These are phyloP conservation scores for Incurvaria masculella DNA, from an alignment of 2,888 invertebrate genomes.

Conservation along the genomic window DNA sequence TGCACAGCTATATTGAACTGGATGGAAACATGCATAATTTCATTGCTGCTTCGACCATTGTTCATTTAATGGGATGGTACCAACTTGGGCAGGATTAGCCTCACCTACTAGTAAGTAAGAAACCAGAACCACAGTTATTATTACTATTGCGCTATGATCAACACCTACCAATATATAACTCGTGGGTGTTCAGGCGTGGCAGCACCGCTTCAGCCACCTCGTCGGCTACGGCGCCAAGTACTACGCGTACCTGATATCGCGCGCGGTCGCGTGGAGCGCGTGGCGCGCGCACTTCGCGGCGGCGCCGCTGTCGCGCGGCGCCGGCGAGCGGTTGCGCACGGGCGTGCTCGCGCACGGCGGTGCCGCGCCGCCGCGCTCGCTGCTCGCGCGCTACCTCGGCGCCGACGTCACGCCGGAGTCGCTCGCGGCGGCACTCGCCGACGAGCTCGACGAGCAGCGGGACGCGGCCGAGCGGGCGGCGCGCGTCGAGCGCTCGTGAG, in stretches of 20 bases:
- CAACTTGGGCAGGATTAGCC: no score
- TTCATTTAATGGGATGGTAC: no score
- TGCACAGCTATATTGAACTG: no score
- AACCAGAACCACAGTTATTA: no score
- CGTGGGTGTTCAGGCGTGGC: conserved; percentile 80
- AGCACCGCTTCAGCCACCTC: conserved; percentile 92
- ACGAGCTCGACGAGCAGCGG: conserved; percentile 66
- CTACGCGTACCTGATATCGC: conserved; percentile 94
- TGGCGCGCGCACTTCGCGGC: conserved; percentile 85
- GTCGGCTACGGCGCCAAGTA: conserved; percentile 99
- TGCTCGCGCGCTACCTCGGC: conserved; percentile 77
- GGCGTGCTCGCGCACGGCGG: conserved; percentile 86
- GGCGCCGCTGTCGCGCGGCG: conserved; percentile 71
- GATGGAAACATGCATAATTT: no score
- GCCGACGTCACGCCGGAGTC: conserved; percentile 71
- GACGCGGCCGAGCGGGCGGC: conserved; percentile 30
- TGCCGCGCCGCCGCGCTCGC: conserved; percentile 70
- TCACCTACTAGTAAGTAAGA: no score
- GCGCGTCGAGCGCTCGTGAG: no score
- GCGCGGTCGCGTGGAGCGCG: conserved; percentile 88
- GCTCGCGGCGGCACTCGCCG: conserved; percentile 76
- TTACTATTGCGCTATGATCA: no score
- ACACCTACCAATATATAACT: no score
- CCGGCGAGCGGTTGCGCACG: conserved; percentile 74
- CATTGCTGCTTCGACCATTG: no score